Evolutionary conservation across 2,797 vertebrate genomes (phyloP), one percentile per base, ranked within the genome.

Genomic region (Oryzias dopingdopingensis): DNA sequence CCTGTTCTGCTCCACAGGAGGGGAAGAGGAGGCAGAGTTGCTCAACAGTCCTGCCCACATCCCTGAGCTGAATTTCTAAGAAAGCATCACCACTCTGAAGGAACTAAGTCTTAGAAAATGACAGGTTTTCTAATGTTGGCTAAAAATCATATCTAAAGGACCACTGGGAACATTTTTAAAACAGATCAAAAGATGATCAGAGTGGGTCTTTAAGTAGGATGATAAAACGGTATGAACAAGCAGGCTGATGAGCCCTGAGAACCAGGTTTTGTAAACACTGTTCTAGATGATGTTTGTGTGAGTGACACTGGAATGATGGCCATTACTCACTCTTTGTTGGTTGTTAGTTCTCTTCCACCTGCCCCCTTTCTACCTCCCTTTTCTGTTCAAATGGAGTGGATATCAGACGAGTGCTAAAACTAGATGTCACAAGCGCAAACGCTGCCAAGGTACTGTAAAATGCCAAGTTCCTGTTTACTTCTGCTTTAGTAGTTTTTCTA

Each of bases 321-420:
- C 77, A 41, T 86, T 70, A 89, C 91, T 96, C 87, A 94, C 91
- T 96, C 82, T 97, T 91, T 97, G 76, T 95, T 95, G 91, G 93
- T 96, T 95, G 92, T 96, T 96, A 99, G 97, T 97, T 96, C 91
- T 93, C 94, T 93, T 95, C 95, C 92, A 95, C 86, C 91, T 97
- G 89, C 94, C 94, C 92, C 93, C 95, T 88, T 98, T 98, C 94
- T 98, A 97, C 94, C 94, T 98, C 91, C 96, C 94, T 79, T 98
- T 95, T 95, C 92, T 98, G 92, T 98, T 98, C 96, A 97, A 97
- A 95, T 98, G 97, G 97, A 98, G 95, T 91, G 95, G 95, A 95
- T 94, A 93, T 98, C 95, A 96, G 92, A 95, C 93, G 91, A 95
- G 91, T 86, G 87, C 95, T 94, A 95, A 93, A 87, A 91, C 94